phyloP scores from a whole-genome alignment of 2,888 invertebrate genomes.

The Lithophane ornitopus region DNA sequence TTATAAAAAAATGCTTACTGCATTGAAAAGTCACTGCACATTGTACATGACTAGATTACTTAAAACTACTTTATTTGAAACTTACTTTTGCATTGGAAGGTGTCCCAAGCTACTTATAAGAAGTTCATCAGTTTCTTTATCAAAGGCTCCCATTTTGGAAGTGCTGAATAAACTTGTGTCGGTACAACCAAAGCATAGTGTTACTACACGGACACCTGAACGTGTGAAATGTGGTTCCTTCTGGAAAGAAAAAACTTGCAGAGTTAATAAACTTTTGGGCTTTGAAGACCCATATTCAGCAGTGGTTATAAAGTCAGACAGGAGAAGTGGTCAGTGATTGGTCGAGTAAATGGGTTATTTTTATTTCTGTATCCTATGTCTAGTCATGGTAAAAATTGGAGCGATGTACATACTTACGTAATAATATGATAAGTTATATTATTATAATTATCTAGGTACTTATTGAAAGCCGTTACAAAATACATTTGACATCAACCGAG shows the following conservation, averaged over 20 bases:
- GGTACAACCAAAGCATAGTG: slow-evolving; percentile 85
- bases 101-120: slow-evolving; percentile 52
- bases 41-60: not conserved
- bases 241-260: slow-evolving; percentile 65
- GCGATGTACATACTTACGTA: not conserved
- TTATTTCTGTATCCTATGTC: too few species aligned
- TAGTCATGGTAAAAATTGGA: not conserved
- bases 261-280: not conserved
- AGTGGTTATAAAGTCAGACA: not conserved
- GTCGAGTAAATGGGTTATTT: not conserved
- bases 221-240: slow-evolving; percentile 75
- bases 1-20: slow-evolving; percentile 19
- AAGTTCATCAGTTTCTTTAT: slow-evolving; percentile 70
- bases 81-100: slow-evolving; percentile 72
- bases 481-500: not conserved
- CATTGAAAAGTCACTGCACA: not conserved
- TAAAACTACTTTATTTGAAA: slow-evolving; percentile 11
- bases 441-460: not conserved
- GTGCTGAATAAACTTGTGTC: slow-evolving; percentile 76
- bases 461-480: not conserved
- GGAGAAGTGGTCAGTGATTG: not conserved
- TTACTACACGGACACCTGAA: slow-evolving; percentile 81
- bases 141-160: slow-evolving; percentile 74
- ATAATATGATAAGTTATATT: not conserved
- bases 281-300: not conserved